These are phyloP conservation scores for Metellina segmentata DNA, from an alignment of 2,888 invertebrate species.

Conservation along the genomic window DNA sequence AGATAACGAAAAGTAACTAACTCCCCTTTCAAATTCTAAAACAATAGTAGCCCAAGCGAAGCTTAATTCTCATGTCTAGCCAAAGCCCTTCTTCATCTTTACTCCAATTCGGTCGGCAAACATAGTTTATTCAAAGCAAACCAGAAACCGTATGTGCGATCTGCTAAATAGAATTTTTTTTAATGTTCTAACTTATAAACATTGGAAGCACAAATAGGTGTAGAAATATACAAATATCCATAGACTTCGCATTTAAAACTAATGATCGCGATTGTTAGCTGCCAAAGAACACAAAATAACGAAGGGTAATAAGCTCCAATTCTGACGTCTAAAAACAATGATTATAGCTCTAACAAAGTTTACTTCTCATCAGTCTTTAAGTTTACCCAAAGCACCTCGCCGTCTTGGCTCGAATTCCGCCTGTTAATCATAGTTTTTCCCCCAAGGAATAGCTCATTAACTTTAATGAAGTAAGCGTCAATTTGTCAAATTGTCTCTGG, in stretches of 20 bases:
- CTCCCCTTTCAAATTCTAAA: background rate
- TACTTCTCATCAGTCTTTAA: background rate
- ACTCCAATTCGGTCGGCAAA: background rate
- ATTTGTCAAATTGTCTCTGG: background rate
- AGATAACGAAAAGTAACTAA: background rate
- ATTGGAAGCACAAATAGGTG: no score
- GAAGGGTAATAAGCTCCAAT: background rate
- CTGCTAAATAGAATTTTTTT: no score
- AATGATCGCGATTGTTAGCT: background rate
- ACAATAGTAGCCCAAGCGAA: background rate
- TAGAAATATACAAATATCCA: no score
- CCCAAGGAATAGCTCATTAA: background rate
- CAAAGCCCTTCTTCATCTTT: background rate
- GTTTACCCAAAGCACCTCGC: background rate
- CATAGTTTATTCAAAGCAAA: background rate
- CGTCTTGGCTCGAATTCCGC: background rate
- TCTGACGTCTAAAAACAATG: background rate
- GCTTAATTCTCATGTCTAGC: background rate
- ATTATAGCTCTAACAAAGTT: background rate
- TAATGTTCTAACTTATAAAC: no score
- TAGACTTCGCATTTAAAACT: no score
- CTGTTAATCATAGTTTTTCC: background rate
- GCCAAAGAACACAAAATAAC: background rate
- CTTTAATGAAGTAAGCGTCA: slow-evolving; percentile 1
- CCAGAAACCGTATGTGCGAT: no score